A percentile compares a stretch with the other conserved stretches of the same genome.
Conservation (phyloP, 2,113 vertebrate species). For the Menidia beryllina region DNA sequence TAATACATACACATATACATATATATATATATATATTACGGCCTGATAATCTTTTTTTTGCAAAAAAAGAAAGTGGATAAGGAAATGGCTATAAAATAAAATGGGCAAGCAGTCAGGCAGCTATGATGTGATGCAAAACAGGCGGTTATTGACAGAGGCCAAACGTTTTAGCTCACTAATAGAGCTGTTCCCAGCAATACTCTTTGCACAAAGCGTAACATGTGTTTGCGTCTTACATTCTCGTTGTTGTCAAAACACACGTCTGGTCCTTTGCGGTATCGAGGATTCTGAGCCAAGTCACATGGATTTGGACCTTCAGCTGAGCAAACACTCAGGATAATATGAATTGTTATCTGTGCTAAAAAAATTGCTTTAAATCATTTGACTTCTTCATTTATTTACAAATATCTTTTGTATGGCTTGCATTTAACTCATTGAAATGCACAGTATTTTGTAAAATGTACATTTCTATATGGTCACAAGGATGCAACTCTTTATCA, state of each 20-base stretch:
- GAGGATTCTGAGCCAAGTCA: conserved; percentile 92
- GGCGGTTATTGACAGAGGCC: conserved; percentile 36
- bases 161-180: conserved; percentile 24
- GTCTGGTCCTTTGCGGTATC: conserved; percentile 95
- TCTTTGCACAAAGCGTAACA: conserved; percentile 1
- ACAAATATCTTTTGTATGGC: conserved; percentile 30
- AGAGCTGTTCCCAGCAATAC: conserved; percentile 30
- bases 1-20: conserved; percentile 1
- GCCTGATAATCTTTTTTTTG: too few species aligned
- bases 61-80: background rate
- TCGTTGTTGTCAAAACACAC: conserved; percentile 95
- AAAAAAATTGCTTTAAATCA: too few species aligned
- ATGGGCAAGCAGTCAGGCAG: conserved; percentile 74
- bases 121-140: conserved; percentile 38
- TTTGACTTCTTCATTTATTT: too few species aligned
- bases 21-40: background rate
- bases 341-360: background rate
- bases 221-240: conserved; percentile 83
- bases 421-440: too few species aligned
- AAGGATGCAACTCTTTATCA: too few species aligned
- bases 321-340: conserved; percentile 85
- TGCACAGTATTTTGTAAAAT: too few species aligned
- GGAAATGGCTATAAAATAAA: conserved; percentile 12
- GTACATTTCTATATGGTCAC: too few species aligned
- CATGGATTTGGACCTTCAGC: conserved; percentile 96